Evolutionary conservation across 2,113 vertebrate species (phyloP).

Genomic region (Rostratula benghalensis): DNA sequence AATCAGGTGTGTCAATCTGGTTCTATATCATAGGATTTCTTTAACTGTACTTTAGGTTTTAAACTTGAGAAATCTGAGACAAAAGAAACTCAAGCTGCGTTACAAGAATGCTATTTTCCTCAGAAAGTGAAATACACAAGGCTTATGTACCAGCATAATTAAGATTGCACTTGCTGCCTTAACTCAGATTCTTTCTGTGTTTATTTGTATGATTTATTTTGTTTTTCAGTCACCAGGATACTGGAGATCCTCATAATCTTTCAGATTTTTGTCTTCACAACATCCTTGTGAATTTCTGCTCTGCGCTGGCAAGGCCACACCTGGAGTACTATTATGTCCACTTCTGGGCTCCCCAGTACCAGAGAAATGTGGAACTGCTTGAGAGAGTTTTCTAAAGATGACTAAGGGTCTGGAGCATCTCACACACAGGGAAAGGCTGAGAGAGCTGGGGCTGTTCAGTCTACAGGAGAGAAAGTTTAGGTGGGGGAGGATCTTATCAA

Average conservation of each 20-base stretch:
- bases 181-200: background rate
- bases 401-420: background rate
- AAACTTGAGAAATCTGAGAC: background rate
- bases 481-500: background rate
- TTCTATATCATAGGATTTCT: background rate
- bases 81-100: background rate
- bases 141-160: background rate
- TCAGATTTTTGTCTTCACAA: background rate
- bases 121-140: background rate
- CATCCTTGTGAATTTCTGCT: background rate
- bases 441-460: background rate
- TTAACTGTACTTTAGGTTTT: background rate
- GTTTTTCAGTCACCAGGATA: background rate
- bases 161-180: background rate
- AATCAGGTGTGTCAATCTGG: background rate
- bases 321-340: background rate
- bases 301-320: background rate
- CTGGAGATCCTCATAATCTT: background rate
- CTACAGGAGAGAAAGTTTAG: background rate
- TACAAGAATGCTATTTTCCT: background rate
- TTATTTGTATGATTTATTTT: background rate
- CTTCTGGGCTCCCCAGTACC: background rate
- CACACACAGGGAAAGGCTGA: background rate
- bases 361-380: background rate
- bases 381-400: background rate